phyloP scores from a whole-genome alignment of 1,140 invertebrate species.

The Pseudomyrmex pallidus region DNA sequence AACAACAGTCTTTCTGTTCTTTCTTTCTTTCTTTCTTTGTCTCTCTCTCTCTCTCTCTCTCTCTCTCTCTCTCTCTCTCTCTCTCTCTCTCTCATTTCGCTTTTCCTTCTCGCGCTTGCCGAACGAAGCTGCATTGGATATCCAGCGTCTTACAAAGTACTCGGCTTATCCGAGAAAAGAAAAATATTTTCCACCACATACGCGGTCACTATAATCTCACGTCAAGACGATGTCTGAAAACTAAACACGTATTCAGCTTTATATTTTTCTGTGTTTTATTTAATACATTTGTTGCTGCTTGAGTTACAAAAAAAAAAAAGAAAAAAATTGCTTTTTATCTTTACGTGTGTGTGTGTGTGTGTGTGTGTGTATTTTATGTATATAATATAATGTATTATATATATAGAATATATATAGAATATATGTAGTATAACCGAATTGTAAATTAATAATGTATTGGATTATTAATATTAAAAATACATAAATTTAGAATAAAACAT shows the following conservation, averaged over 20 bases:
- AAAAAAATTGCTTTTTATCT: background rate
- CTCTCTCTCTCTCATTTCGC: slow-evolving; percentile 6
- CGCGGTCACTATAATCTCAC: slow-evolving; percentile 23
- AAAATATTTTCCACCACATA: slow-evolving; percentile 56
- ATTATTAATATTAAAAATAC: too few relatives aligned
- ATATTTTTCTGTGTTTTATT: background rate
- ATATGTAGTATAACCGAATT: background rate
- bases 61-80: background rate
- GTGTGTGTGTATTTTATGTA: too few relatives aligned
- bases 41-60: background rate
- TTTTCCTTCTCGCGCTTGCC: too few relatives aligned
- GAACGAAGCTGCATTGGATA: slow-evolving; percentile 25
- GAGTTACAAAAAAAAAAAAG: background rate
- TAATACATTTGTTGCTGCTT: background rate
- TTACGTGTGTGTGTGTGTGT: background rate
- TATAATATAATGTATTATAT: too few relatives aligned
- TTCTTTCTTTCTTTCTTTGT: background rate
- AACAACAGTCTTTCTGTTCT: slow-evolving; percentile 39
- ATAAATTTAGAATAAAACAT: background rate
- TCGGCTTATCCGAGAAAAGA: slow-evolving; percentile 32
- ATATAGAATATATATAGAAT: background rate
- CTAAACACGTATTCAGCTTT: slow-evolving; percentile 17
- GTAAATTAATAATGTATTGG: background rate
- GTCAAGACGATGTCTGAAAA: slow-evolving; percentile 8
- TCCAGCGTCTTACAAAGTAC: slow-evolving; percentile 31